Conservation (phyloP, 2,113 vertebrate species). For the Riparia riparia region DNA sequence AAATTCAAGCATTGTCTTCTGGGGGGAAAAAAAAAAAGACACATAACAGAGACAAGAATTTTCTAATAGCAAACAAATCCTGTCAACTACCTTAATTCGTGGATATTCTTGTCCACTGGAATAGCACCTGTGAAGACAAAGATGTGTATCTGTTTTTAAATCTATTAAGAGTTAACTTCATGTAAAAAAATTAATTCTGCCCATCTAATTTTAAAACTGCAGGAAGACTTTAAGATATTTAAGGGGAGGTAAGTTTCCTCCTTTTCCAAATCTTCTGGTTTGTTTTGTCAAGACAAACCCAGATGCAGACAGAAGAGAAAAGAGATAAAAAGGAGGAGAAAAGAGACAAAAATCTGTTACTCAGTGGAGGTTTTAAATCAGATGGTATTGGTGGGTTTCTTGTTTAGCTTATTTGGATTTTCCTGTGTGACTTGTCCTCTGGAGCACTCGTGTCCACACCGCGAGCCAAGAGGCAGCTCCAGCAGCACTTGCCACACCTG, state of each 20-base stretch:
- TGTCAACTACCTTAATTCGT: neutral
- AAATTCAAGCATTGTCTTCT: neutral
- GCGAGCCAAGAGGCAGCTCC: too few relatives aligned
- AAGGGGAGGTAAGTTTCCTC: too few relatives aligned
- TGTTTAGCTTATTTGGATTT: neutral
- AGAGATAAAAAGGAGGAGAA: too few relatives aligned
- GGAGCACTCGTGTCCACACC: accelerated
- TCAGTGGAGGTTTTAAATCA: accelerated
- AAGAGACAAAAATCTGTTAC: neutral
- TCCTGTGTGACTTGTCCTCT: too few relatives aligned
- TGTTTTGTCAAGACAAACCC: neutral
- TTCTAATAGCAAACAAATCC: neutral
- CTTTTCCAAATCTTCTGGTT: neutral
- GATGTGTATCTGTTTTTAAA: neutral
- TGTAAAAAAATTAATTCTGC: neutral
- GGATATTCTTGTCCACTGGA: neutral
- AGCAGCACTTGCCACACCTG: accelerated
- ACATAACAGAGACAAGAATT: neutral
- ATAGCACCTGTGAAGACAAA: neutral
- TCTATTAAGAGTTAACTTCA: neutral
- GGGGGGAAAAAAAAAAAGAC: neutral
- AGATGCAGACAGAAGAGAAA: neutral
- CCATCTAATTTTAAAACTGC: neutral
- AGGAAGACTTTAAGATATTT: neutral
- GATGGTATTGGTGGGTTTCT: neutral